Conservation (phyloP, 2,888 invertebrate species). For the Sminthurinus aureus region DNA sequence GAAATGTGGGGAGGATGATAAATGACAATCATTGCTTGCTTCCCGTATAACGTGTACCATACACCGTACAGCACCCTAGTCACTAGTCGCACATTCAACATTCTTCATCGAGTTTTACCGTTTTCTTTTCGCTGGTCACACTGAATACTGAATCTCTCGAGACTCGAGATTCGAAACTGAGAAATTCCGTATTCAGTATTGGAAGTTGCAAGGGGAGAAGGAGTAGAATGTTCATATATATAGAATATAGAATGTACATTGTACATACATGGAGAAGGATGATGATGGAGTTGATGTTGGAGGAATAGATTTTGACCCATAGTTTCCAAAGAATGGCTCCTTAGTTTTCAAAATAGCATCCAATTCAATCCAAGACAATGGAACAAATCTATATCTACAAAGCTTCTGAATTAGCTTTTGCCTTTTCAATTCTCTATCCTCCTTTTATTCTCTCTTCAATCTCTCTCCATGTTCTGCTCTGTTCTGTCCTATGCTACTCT, state of each 20-base stretch:
- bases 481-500: constrained; percentile 3
- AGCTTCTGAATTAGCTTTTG: constrained; percentile 48
- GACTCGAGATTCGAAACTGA: neutral
- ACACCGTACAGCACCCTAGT: too few species aligned
- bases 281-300: constrained; percentile 2
- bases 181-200: neutral
- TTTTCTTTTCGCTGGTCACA: too few species aligned
- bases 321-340: constrained; percentile 32
- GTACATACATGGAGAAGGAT: neutral
- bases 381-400: constrained; percentile 44
- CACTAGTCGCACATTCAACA: too few species aligned
- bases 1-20: too few species aligned
- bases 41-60: too few species aligned
- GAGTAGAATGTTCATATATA: neutral
- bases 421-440: constrained; percentile 34
- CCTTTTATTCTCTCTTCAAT: constrained; percentile 32
- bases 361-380: constrained; percentile 49
- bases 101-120: too few species aligned
- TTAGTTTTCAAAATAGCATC: constrained; percentile 35
- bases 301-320: constrained; percentile 35
- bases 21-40: too few species aligned
- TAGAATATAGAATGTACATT: neutral
- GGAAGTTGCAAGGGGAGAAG: neutral
- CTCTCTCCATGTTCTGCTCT: constrained; percentile 18
- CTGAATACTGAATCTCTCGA: too few species aligned